Evolutionary conservation across 92 coral and sea anemone species (phyloP).

Genomic region (Zoanthus solanderi): DNA sequence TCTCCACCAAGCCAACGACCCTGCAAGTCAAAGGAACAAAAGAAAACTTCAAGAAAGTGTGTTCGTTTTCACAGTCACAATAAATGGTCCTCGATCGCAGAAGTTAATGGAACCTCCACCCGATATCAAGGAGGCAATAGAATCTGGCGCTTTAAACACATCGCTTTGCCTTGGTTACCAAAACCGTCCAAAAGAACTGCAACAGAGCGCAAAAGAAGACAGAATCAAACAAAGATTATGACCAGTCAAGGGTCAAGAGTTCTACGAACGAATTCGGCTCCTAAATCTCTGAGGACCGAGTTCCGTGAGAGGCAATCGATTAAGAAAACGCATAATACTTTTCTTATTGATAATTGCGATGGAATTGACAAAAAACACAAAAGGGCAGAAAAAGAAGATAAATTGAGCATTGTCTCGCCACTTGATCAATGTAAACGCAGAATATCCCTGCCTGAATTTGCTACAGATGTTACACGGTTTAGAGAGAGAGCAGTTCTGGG

Average conservation of each 20-base stretch:
- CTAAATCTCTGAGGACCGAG: constrained; percentile 68
- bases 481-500: background rate
- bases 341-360: background rate
- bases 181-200: constrained; percentile 68
- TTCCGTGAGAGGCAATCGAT: constrained; percentile 23
- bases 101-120: constrained; percentile 1
- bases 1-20: constrained; percentile 27
- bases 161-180: constrained; percentile 84
- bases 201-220: constrained; percentile 1
- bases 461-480: constrained; percentile 18
- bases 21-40: background rate
- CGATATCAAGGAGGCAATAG: constrained; percentile 2
- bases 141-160: constrained; percentile 72
- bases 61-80: constrained; percentile 38
- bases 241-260: constrained; percentile 51
- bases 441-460: constrained; percentile 37
- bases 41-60: constrained; percentile 12
- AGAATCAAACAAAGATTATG: background rate
- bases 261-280: constrained; percentile 80
- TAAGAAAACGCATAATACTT: background rate
- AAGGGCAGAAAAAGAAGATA: background rate
- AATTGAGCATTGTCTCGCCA: background rate
- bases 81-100: constrained; percentile 22
- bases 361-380: background rate
- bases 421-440: constrained; percentile 22